Percentiles rank a stretch among this genome's conserved stretches.
These are phyloP conservation scores for Pristionchus exspectatus DNA, from an alignment of 2,888 invertebrate species.

Conservation along the genomic window DNA sequence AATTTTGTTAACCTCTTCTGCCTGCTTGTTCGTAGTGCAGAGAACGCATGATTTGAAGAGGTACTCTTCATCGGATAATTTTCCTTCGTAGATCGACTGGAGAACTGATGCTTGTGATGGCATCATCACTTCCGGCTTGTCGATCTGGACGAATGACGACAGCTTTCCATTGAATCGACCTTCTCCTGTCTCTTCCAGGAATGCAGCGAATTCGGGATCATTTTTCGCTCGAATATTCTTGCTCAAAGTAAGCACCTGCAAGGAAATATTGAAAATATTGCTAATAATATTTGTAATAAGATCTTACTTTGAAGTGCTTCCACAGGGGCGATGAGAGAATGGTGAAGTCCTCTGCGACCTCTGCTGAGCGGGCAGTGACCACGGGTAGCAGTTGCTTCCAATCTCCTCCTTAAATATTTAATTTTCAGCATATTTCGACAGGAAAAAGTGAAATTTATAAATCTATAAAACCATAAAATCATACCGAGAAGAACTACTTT, in stretches of 20 bases:
- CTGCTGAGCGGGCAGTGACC: background rate
- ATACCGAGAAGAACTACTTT: conserved; percentile 36
- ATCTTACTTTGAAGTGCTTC: background rate
- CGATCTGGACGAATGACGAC: background rate
- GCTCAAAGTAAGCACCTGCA: background rate
- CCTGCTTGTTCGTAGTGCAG: background rate
- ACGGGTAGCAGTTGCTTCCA: conserved; percentile 40
- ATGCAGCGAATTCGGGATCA: background rate
- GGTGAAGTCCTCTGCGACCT: background rate
- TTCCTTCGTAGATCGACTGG: background rate
- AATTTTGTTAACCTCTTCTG: background rate
- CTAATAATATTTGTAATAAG: background rate
- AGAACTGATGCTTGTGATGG: background rate
- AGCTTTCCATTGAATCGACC: background rate
- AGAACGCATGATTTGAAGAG: background rate
- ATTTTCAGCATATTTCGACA: background rate
- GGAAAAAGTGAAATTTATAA: too few species aligned
- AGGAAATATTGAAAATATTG: background rate
- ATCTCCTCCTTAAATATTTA: conserved; percentile 23
- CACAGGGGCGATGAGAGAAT: background rate
- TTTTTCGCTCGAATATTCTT: background rate
- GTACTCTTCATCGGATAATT: background rate
- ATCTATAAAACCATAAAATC: background rate
- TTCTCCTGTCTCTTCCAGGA: conserved; percentile 18
- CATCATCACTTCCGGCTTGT: conserved; percentile 1